Conservation (phyloP, 1,140 invertebrate species). For the Drosophila ironensis region DNA sequence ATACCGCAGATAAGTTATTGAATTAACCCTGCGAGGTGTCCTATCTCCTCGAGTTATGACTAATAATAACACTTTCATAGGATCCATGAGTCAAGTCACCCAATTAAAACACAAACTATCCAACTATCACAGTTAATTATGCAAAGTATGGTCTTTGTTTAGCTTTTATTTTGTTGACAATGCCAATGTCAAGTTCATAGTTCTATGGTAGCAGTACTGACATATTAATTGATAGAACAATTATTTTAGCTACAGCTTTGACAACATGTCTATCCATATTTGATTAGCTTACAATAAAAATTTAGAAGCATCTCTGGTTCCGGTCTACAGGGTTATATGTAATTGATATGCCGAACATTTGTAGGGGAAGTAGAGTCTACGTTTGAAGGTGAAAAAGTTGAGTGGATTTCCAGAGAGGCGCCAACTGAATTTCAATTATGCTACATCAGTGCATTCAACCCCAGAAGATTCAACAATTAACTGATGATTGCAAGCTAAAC, state of each 20-base stretch:
- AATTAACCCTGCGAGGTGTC: too few species aligned
- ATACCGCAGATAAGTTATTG: background rate
- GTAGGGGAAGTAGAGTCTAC: conserved; percentile 6
- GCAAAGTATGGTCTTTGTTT: conserved; percentile 39
- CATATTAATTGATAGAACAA: conserved; percentile 47
- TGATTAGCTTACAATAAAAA: conserved; percentile 6
- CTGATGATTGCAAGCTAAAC: conserved; percentile 24
- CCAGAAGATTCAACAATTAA: conserved; percentile 2
- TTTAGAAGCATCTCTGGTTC: background rate
- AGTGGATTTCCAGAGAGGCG: conserved; percentile 18
- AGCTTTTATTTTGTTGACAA: conserved; percentile 27
- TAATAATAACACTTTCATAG: background rate
- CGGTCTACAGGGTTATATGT: conserved; percentile 16
- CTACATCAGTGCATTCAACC: conserved; percentile 18
- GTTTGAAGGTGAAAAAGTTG: conserved; percentile 15
- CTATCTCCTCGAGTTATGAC: too few species aligned
- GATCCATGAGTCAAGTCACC: background rate
- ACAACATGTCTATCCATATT: conserved; percentile 5
- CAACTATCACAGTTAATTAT: conserved; percentile 14
- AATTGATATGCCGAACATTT: conserved; percentile 32
- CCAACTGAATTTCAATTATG: conserved; percentile 13
- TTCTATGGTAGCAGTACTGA: conserved; percentile 19
- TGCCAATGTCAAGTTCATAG: conserved; percentile 65
- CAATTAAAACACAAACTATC: background rate
- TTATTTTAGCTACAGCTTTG: conserved; percentile 15